phyloP scores from a whole-genome alignment of 2,797 vertebrate genomes.

The Cyclura pinguis region DNA sequence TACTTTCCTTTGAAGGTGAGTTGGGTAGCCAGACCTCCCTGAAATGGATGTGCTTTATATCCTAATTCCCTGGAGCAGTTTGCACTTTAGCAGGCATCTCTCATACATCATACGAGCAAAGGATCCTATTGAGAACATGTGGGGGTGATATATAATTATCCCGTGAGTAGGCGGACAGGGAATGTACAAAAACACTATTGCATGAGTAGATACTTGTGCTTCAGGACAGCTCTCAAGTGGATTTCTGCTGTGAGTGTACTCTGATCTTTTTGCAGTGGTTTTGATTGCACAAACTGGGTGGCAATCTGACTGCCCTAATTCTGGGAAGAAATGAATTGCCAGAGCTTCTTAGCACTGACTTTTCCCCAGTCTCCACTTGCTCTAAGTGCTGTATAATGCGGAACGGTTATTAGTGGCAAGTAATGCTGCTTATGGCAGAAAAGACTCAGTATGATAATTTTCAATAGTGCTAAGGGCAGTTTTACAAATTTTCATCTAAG shows the following conservation, averaged over 20 bases:
- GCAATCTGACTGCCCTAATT: not conserved
- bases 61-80: not conserved
- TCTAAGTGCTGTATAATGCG: not conserved
- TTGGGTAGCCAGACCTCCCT: constrained; percentile 1
- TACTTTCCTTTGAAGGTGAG: not conserved
- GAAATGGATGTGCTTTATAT: not conserved
- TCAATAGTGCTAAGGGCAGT: not conserved
- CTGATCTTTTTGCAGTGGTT: not conserved
- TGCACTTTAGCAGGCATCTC: not conserved
- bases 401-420: not conserved
- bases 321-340: not conserved
- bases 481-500: not conserved
- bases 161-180: constrained; percentile 7
- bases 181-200: constrained; percentile 33
- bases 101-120: not conserved
- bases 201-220: not conserved
- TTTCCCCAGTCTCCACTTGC: not conserved
- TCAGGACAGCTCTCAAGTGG: constrained; percentile 1
- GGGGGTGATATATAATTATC: constrained; percentile 24
- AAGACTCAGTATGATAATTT: not conserved
- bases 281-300: constrained; percentile 3
- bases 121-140: not conserved
- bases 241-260: not conserved
- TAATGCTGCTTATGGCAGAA: not conserved
- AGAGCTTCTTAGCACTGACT: not conserved